phyloP scores from a whole-genome alignment of 2,113 vertebrate species.

The Pluvialis apricaria region DNA sequence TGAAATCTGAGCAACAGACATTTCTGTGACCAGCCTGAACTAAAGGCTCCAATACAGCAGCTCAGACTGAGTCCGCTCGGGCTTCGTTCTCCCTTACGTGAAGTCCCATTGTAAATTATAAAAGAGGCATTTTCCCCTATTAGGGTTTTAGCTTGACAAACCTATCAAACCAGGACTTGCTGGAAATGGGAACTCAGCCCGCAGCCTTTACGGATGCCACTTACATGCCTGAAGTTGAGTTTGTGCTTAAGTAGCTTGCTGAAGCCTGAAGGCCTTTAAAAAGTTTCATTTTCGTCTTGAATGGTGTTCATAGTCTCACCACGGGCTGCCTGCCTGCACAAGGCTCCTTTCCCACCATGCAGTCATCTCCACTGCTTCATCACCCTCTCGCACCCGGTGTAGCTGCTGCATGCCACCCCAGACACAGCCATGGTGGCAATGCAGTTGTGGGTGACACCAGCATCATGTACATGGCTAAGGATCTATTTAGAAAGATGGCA shows the following conservation, averaged over 20 bases:
- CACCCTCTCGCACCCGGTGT: accelerated
- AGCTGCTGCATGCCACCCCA: neutral
- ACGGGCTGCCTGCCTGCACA: neutral
- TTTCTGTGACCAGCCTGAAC: neutral
- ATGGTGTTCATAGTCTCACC: neutral
- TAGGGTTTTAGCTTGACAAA: neutral
- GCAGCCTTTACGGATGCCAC: neutral
- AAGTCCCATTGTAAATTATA: neutral
- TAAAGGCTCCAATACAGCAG: neutral
- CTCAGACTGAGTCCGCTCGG: neutral
- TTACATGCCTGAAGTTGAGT: neutral
- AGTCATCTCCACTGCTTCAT: neutral
- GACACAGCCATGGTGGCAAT: neutral
- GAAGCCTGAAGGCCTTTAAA: neutral
- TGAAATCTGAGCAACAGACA: neutral
- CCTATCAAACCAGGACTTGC: neutral
- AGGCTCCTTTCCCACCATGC: accelerated
- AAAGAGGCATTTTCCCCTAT: neutral
- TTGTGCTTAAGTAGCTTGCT: neutral
- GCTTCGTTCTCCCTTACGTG: neutral
- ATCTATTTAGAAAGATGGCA: neutral
- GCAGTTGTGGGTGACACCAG: neutral
- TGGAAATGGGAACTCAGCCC: neutral
- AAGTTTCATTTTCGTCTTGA: neutral
- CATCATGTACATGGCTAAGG: accelerated